Conservation (phyloP, 2,888 invertebrate genomes). For the Gibbula magus region DNA sequence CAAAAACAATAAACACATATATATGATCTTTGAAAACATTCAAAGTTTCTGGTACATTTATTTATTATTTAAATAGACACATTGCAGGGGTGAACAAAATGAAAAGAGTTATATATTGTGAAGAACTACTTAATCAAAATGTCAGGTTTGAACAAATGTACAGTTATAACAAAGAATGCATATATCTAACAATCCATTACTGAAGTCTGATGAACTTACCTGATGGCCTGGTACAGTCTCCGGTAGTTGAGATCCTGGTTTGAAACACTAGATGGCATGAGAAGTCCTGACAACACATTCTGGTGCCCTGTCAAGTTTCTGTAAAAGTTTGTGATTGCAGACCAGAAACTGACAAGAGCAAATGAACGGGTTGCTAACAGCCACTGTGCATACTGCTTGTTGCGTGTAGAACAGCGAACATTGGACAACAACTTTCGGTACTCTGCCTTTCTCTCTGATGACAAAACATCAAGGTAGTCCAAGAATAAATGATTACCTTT, state of each 20-base stretch:
- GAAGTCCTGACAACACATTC: conserved; percentile 29
- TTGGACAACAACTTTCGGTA: conserved; percentile 71
- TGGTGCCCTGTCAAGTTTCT: conserved; percentile 55
- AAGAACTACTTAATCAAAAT: too few species aligned
- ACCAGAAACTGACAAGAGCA: conserved; percentile 72
- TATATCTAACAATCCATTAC: background rate
- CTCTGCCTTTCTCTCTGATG: conserved; percentile 62
- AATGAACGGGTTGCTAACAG: conserved; percentile 70
- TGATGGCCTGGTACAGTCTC: conserved; percentile 65
- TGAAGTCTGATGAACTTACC: conserved; percentile 39
- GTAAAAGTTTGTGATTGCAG: conserved; percentile 71
- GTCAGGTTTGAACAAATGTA: too few species aligned
- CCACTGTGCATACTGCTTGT: conserved; percentile 73
- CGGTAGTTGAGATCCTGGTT: conserved; percentile 49
- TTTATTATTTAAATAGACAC: too few species aligned
- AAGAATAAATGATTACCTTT: conserved; percentile 69
- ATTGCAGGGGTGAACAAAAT: too few species aligned
- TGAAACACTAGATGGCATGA: conserved; percentile 31
- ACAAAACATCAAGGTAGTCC: conserved; percentile 69
- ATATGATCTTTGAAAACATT: too few species aligned
- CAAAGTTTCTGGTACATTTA: too few species aligned
- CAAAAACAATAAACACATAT: too few species aligned
- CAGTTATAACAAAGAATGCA: too few species aligned
- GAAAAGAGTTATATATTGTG: too few species aligned
- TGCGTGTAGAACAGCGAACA: conserved; percentile 70